A percentile compares a stretch with the other conserved stretches of the same genome.
phyloP scores from a whole-genome alignment of 2,888 invertebrate genomes.

The Caenorhabditis sp. region DNA sequence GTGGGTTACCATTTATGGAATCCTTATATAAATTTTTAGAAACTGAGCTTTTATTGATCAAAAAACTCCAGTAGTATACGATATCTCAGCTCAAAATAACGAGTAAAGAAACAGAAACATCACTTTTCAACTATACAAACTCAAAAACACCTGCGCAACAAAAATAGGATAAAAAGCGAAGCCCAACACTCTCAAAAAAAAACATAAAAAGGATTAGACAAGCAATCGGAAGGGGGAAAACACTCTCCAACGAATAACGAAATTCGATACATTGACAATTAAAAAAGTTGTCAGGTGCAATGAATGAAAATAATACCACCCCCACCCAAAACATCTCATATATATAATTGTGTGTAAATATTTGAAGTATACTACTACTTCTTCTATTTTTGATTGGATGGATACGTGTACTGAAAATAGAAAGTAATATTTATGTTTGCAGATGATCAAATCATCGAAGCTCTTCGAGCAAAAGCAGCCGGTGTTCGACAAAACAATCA shows the following conservation, averaged over 20 bases:
- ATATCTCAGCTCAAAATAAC: too few relatives aligned
- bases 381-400: too few relatives aligned
- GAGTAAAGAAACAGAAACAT: too few relatives aligned
- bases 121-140: too few relatives aligned
- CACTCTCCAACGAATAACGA: slow-evolving; percentile 8
- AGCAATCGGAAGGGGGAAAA: slow-evolving; percentile 18
- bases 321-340: too few relatives aligned
- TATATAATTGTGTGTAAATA: slow-evolving; percentile 37
- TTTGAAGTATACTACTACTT: too few relatives aligned
- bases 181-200: not conserved
- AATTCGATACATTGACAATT: not conserved
- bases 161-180: not conserved
- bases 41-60: too few relatives aligned
- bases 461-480: slow-evolving; percentile 30
- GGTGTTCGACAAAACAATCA: slow-evolving; percentile 22
- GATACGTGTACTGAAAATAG: too few relatives aligned
- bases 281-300: not conserved
- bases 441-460: slow-evolving; percentile 44
- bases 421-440: too few relatives aligned
- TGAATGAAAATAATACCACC: not conserved
- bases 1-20: too few relatives aligned
- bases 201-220: not conserved
- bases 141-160: not conserved
- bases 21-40: too few relatives aligned
- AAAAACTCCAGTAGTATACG: too few relatives aligned